phyloP scores from a whole-genome alignment of 92 coral and sea anemone species.

The Porites divaricata region DNA sequence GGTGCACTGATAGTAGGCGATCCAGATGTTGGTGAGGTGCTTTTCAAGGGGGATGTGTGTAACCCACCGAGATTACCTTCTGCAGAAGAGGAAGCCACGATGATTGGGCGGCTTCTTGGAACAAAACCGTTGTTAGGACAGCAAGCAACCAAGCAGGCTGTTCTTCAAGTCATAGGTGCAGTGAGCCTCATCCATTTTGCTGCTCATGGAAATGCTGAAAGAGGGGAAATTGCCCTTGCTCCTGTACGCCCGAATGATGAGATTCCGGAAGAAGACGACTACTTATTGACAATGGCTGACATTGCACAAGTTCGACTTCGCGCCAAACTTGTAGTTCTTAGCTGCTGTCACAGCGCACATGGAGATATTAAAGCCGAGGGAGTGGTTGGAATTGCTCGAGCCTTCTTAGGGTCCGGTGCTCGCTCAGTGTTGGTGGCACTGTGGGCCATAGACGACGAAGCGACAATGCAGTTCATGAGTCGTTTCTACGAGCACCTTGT shows the following conservation, averaged over 20 bases:
- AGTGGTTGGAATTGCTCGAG: background rate
- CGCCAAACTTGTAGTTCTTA: background rate
- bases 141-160: background rate
- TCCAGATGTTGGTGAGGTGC: slow-evolving; percentile 12
- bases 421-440: background rate
- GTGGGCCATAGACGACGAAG: too few relatives aligned
- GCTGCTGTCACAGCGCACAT: background rate
- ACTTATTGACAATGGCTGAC: slow-evolving; percentile 8
- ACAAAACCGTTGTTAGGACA: background rate
- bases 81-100: too few relatives aligned
- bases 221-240: background rate
- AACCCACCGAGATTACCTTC: too few relatives aligned
- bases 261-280: slow-evolving; percentile 3
- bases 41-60: background rate
- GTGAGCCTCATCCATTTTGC: slow-evolving; percentile 1
- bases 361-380: background rate
- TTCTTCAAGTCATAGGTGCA: background rate
- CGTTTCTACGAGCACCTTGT: too few relatives aligned
- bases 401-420: slow-evolving; percentile 1
- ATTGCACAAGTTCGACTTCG: background rate
- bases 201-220: slow-evolving; percentile 5
- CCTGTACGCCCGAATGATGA: background rate
- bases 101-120: background rate
- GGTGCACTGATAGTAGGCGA: slow-evolving; percentile 30
- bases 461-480: too few relatives aligned